Evolutionary conservation across 2,888 invertebrate species (phyloP).

Genomic region (Meteorus colon): DNA sequence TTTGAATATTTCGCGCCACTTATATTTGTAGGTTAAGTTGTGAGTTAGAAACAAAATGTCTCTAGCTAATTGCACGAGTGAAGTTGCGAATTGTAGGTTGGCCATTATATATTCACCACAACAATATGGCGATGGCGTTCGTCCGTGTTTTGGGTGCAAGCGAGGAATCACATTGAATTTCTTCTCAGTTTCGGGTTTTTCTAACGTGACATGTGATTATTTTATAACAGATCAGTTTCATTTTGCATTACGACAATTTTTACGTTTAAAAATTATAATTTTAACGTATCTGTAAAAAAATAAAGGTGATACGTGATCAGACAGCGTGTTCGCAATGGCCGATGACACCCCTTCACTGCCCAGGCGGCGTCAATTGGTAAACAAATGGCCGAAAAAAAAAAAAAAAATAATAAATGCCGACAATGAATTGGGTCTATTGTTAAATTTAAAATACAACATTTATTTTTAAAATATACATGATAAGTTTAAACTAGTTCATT

Average conservation of each 20-base stretch:
- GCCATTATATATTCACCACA: slow-evolving; percentile 3
- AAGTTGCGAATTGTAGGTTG: background rate
- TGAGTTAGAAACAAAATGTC: slow-evolving; percentile 22
- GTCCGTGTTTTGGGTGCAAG: slow-evolving; percentile 51
- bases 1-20: slow-evolving; percentile 44
- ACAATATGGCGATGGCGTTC: slow-evolving; percentile 39
- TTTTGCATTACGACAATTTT: background rate
- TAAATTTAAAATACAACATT: background rate
- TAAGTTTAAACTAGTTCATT: slow-evolving; percentile 43
- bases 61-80: background rate
- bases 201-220: slow-evolving; percentile 60
- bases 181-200: slow-evolving; percentile 44
- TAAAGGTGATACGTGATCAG: slow-evolving; percentile 67
- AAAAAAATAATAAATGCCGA: slow-evolving; percentile 11
- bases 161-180: slow-evolving; percentile 53
- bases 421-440: slow-evolving; percentile 14
- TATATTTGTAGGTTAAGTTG: slow-evolving; percentile 30
- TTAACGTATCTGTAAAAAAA: slow-evolving; percentile 53
- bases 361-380: slow-evolving; percentile 72
- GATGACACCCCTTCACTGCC: slow-evolving; percentile 68
- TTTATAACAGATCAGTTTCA: slow-evolving; percentile 37
- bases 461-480: background rate
- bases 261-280: slow-evolving; percentile 16
- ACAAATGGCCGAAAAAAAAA: slow-evolving; percentile 56
- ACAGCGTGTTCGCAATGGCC: slow-evolving; percentile 70